Evolutionary conservation across 2,797 vertebrate genomes (phyloP), one percentile per base, ranked within the genome.

Genomic region (Hafferia zeledoni): DNA sequence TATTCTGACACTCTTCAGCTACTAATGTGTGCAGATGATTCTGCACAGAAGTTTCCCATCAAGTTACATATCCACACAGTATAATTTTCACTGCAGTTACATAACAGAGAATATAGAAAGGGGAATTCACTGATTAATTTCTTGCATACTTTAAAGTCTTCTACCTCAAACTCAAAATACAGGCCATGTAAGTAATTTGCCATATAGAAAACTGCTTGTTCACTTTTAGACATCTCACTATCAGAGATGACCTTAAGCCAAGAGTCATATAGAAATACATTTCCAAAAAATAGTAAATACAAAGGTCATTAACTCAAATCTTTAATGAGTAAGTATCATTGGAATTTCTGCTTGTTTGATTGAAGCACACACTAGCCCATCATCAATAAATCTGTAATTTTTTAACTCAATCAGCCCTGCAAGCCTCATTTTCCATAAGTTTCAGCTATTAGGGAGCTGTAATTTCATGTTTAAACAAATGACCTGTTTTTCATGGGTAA

Each of bases 401-500:
- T 91, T 95, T 93, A 95, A 93, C 95, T 96, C 92, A 93, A 49
- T 94, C 94, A 93, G 50, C 50, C 20, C 50, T 72, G 47, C 23
- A 55, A 56, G 33, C 30, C 53, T 88, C 8, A 0, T 83, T 83
- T 88, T 88, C 84, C 56, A 9, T 81, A 89, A 49, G 44, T 95
- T 95, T 87, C 95, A 94, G 70, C 85, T 87, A 18, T 93, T 77
- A 78, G 11, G 25, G 72, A 94, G 77, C 59, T 89, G 57, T 93
- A 46, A 95, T 96, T 96, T 90, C 84, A 68, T 94, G 57, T 89
- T 96, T 88, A 92, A 93, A 55, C 17, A 17, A 70, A 53, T 0
- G 30, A 83, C 50, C 33, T 90, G 81, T 80, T 81, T 91, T 77
- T 94, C 22, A 33, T 25, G 17, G 46, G 8, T 86, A 78, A 83